A percentile compares a stretch with the other conserved stretches of the same genome.
phyloP scores from a whole-genome alignment of 2,113 vertebrate genomes.

The Nothobranchius furzeri region DNA sequence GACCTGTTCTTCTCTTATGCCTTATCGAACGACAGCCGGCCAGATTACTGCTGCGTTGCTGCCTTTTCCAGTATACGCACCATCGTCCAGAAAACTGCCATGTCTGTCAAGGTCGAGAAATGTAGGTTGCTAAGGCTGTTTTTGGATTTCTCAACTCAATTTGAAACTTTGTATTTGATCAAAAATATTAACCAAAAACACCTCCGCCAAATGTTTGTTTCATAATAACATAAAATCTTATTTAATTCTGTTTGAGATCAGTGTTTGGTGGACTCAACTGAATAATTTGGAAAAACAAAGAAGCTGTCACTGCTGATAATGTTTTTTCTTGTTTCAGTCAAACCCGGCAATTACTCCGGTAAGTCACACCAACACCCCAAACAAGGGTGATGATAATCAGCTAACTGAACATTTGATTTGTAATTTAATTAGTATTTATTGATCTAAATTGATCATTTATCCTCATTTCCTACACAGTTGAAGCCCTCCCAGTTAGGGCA shows the following conservation, averaged over 20 bases:
- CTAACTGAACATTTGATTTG: neutral
- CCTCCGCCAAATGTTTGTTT: no score
- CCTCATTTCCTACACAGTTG: slow-evolving; percentile 61
- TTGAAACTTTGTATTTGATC: neutral
- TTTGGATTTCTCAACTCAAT: no score
- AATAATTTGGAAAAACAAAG: neutral
- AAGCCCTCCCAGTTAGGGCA: slow-evolving; percentile 80
- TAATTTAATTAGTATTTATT: slow-evolving; percentile 1
- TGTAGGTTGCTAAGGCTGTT: slow-evolving; percentile 78
- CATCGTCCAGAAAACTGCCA: slow-evolving; percentile 89
- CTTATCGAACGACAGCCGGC: slow-evolving; percentile 84
- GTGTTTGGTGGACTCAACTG: neutral
- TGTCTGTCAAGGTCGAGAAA: slow-evolving; percentile 84
- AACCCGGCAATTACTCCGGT: slow-evolving; percentile 24
- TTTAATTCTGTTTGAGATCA: slow-evolving; percentile 26
- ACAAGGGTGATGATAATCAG: slow-evolving; percentile 9
- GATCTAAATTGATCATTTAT: neutral
- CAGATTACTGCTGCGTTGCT: slow-evolving; percentile 91
- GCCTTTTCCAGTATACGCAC: slow-evolving; percentile 86
- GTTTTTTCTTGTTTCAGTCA: slow-evolving; percentile 44
- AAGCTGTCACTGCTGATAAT: slow-evolving; percentile 2
- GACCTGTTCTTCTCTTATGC: slow-evolving; percentile 93
- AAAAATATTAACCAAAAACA: neutral
- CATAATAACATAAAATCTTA: slow-evolving; percentile 4
- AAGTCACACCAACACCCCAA: slow-evolving; percentile 32